These are phyloP conservation scores for Rhingia campestris DNA, from an alignment of 2,888 invertebrate genomes.

Conservation along the genomic window DNA sequence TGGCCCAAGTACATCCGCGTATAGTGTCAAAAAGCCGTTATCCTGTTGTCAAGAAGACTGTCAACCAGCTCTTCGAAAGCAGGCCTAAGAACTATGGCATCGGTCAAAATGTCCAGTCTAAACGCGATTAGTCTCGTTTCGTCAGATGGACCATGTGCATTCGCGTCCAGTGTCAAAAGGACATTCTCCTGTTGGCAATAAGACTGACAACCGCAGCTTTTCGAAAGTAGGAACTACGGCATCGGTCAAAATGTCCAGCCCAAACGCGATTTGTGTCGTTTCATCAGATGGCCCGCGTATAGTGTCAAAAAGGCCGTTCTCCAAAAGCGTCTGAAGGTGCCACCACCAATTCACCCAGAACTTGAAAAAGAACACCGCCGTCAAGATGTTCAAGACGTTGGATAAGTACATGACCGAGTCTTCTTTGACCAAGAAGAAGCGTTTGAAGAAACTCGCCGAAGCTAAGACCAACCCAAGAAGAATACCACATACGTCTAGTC, in stretches of 20 bases:
- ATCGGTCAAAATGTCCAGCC: conserved; percentile 99
- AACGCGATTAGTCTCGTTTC: no score
- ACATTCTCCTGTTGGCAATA: conserved; percentile 95
- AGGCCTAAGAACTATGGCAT: no score
- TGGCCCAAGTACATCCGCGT: conserved; percentile 99
- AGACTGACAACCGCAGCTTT: conserved; percentile 97
- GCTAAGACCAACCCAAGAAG: conserved; percentile 87
- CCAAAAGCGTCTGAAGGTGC: conserved; percentile 97
- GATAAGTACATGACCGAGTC: conserved; percentile 99
- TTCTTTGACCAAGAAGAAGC: conserved; percentile 88
- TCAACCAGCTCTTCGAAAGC: no score
- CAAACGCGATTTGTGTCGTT: conserved; percentile 97
- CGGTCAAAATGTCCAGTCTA: no score
- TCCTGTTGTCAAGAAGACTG: no score
- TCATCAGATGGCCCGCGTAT: conserved; percentile 99
- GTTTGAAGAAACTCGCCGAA: conserved; percentile 82
- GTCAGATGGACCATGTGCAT: no score
- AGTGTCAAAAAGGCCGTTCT: conserved; percentile 98
- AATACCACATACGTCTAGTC: conserved; percentile 93
- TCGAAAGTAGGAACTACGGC: conserved; percentile 99
- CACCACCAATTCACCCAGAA: conserved; percentile 98
- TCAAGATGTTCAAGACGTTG: conserved; percentile 96
- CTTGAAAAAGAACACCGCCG: conserved; percentile 98
- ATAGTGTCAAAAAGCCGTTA: conserved; percentile 97
- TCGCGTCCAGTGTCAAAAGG: no score